Evolutionary conservation across 2,113 vertebrate species (phyloP).

Genomic region (Pterophyllum scalare): DNA sequence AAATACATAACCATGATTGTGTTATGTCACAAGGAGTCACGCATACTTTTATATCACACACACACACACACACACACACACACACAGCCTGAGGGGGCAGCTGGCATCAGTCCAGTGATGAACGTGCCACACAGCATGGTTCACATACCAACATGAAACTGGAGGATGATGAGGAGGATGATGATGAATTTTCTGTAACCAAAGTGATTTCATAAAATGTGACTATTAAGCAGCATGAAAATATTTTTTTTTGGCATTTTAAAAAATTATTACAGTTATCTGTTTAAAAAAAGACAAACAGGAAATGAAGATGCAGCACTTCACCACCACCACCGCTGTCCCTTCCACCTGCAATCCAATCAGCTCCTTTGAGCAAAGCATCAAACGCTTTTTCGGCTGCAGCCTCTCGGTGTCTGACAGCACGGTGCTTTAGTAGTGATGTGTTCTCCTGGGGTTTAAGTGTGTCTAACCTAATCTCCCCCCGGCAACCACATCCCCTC

Average conservation of each 20-base stretch:
- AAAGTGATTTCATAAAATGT: background rate
- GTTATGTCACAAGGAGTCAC: constrained; percentile 16
- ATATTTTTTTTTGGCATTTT: background rate
- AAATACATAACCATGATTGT: constrained; percentile 22
- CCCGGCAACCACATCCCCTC: background rate
- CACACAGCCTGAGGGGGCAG: background rate
- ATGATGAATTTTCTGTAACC: background rate
- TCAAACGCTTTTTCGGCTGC: constrained; percentile 8
- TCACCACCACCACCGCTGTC: background rate
- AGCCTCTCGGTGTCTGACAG: constrained; percentile 12
- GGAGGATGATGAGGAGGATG: too few species aligned
- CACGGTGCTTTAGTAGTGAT: background rate
- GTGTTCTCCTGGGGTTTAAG: constrained; percentile 5
- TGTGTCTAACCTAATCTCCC: constrained; percentile 20
- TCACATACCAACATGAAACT: background rate
- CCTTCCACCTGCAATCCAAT: constrained; percentile 6
- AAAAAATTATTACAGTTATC: background rate
- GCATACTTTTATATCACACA: background rate
- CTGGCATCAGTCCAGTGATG: constrained; percentile 21
- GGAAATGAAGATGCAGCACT: background rate
- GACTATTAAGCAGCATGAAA: background rate
- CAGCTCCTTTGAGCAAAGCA: constrained; percentile 13
- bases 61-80: constrained; percentile 16
- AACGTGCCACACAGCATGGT: background rate
- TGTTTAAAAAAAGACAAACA: background rate